These are phyloP conservation scores for Sphyrna mokarran DNA, from an alignment of 2,113 vertebrate species.

Conservation along the genomic window DNA sequence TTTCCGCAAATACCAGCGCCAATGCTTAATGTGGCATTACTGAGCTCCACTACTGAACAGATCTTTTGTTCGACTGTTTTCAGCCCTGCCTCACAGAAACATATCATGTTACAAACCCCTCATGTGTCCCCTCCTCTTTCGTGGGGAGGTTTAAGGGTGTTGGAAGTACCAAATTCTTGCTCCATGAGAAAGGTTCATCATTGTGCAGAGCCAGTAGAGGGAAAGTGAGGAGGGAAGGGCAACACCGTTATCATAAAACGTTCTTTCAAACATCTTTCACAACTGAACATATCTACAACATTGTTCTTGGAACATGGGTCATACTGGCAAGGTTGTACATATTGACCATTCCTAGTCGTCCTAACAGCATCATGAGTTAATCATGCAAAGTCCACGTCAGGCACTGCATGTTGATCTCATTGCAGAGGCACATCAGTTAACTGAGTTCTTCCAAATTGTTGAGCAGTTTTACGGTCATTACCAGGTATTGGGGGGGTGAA, in stretches of 20 bases:
- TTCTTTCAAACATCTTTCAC: constrained; percentile 41
- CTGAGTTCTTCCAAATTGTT: background rate
- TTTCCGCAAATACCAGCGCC: too few species aligned
- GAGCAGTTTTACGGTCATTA: background rate
- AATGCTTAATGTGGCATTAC: background rate
- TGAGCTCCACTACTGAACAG: background rate
- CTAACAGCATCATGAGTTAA: background rate
- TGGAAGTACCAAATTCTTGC: background rate
- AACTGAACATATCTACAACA: too few species aligned
- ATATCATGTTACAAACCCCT: background rate
- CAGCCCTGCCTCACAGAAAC: background rate
- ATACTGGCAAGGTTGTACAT: background rate
- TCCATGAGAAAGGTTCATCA: background rate
- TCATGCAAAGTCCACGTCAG: background rate
- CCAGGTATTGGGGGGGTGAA: background rate
- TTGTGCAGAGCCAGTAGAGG: background rate
- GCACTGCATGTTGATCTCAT: background rate
- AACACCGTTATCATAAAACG: background rate
- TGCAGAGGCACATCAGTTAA: background rate
- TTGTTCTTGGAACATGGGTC: background rate
- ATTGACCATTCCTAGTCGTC: background rate
- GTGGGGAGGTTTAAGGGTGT: background rate
- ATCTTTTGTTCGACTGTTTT: background rate
- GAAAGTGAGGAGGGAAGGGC: background rate
- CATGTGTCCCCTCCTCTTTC: background rate